Evolutionary conservation across 2,888 invertebrate genomes (phyloP), one percentile per base, ranked within the genome.

Genomic region (Cheilosia urbana): DNA sequence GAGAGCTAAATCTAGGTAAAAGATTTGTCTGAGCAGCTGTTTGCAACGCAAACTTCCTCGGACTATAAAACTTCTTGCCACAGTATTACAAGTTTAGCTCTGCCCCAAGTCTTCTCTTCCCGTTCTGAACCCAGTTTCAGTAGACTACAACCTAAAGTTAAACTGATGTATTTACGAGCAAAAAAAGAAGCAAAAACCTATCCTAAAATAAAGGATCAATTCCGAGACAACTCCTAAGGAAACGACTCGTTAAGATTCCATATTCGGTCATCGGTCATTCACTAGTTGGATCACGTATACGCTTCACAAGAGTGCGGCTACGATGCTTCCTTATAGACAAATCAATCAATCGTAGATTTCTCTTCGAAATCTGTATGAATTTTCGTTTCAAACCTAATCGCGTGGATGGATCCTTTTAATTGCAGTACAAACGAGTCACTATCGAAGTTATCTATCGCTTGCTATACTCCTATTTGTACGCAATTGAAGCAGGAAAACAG

Each of bases 401-500:
- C 27, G 0, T 60, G 40, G 17, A 60, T 40, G 2, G 40, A 60
- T 60, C 24, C 24, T 24, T 42, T 24, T 27, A n/a, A 45, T 24
- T 15, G 5, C 45, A 4, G 19, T 15, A n/a, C 3, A 9, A 37
- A 3, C 37, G 3, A 13, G 4, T 13, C 13, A 13, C 37, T 37
- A 13, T 51, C 49, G n/a, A 60, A 40, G 47, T 47, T 17, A 2
- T 15, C 21, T 7, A 60, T 51, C 13, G 13, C 17, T 49, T 60
- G 15, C 5, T 17, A 4, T 24, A 9, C n/a, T 21, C 63, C 17
- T 27, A 17, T 53, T 30, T 30, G 7, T 30, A 0, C 9, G 30
- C 30, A 37, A 37, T 13, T 53, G 15, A 27, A 71, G 55, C 40
- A 53, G 51, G 45, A 51, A 49, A 78, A 82, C 82, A 51, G 66